These are phyloP conservation scores for Gonatopus flavifemur DNA, from an alignment of 1,140 invertebrate species.

Conservation along the genomic window DNA sequence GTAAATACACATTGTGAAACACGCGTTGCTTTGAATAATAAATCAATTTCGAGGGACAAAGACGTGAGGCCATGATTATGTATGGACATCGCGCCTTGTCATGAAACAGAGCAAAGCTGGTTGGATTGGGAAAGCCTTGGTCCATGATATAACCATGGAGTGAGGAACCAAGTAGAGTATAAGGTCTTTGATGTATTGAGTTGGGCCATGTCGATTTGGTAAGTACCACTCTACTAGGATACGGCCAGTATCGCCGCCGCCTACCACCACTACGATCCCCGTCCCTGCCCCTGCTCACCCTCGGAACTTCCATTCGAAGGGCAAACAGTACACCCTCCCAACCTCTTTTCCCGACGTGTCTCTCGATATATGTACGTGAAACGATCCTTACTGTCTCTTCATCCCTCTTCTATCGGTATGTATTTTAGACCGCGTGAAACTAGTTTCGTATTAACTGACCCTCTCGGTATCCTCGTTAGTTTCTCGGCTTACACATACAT, in stretches of 20 bases:
- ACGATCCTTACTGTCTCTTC: not conserved
- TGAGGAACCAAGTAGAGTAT: conserved; percentile 39
- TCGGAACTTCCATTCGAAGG: conserved; percentile 47
- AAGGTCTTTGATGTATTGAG: conserved; percentile 54
- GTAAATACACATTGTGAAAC: conserved; percentile 60
- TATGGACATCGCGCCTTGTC: conserved; percentile 49
- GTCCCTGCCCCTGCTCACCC: conserved; percentile 32
- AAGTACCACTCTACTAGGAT: conserved; percentile 46
- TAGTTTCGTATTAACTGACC: conserved; percentile 38
- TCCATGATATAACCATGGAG: conserved; percentile 36
- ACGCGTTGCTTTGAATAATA: conserved; percentile 60
- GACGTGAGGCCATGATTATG: conserved; percentile 55
- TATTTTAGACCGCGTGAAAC: conserved; percentile 35
- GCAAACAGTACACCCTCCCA: conserved; percentile 29
- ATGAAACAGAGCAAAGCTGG: conserved; percentile 26
- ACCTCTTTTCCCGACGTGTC: not conserved
- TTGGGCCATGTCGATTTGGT: conserved; percentile 50
- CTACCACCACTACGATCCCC: too few species aligned
- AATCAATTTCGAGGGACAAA: conserved; percentile 59
- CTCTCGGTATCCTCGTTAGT: conserved; percentile 34
- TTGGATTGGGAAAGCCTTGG: too few species aligned
- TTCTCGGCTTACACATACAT: too few species aligned
- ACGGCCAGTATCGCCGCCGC: conserved; percentile 26
- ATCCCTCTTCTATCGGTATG: conserved; percentile 11
- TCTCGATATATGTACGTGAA: not conserved